Evolutionary conservation across 2,113 vertebrate genomes (phyloP).

Genomic region (Pachycephala philippinensis): DNA sequence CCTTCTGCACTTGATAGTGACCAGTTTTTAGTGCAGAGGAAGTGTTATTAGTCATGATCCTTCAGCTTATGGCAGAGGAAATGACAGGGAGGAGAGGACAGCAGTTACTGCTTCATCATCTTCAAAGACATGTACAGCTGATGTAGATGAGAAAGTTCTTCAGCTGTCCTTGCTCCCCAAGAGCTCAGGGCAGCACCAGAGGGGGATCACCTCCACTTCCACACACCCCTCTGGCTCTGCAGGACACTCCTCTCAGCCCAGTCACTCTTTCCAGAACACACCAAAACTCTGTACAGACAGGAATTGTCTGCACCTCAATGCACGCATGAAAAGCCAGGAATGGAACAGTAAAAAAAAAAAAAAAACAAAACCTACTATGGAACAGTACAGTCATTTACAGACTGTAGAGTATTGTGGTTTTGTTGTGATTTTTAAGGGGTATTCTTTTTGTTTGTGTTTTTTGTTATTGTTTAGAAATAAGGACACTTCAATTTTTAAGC

Average conservation of each 20-base stretch:
- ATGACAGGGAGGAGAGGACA: background rate
- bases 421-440: too few species aligned
- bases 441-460: accelerated
- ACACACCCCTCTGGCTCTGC: background rate
- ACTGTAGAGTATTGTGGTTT: background rate
- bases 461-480: background rate
- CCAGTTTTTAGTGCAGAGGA: background rate
- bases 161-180: background rate
- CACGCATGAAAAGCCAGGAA: background rate
- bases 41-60: accelerated
- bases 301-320: background rate
- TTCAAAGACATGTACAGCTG: accelerated
- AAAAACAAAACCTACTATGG: too few species aligned
- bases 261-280: accelerated
- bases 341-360: background rate
- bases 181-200: background rate
- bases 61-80: background rate
- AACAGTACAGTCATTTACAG: background rate
- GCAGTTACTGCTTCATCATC: background rate
- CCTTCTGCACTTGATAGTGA: background rate
- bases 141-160: background rate
- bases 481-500: background rate
- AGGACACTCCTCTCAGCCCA: background rate
- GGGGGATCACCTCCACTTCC: accelerated
- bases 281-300: background rate